Percentiles rank a stretch among this genome's conserved stretches.
phyloP scores from a whole-genome alignment of 2,888 invertebrate genomes.

The Orthosia cruda region DNA sequence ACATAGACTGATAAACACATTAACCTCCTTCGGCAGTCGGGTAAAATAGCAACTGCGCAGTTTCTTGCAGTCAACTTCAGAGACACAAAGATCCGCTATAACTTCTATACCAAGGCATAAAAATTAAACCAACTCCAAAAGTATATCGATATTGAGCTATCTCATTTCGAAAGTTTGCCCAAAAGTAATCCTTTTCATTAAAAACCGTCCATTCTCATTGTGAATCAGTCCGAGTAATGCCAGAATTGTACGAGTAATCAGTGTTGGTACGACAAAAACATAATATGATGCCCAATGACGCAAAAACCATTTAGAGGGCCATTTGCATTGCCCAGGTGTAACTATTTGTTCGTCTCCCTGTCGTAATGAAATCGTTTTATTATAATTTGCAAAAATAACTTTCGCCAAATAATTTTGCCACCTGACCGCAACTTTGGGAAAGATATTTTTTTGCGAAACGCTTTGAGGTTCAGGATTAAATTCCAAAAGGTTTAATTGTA shows the following conservation, averaged over 20 bases:
- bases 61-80: too few relatives aligned
- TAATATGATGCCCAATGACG: slow-evolving; percentile 51
- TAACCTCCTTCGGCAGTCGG: too few relatives aligned
- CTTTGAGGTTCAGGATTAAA: background rate
- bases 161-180: background rate
- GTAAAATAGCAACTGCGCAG: too few relatives aligned
- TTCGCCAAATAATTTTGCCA: background rate
- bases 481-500: background rate
- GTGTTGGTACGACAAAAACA: slow-evolving; percentile 23
- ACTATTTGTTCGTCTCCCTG: slow-evolving; percentile 32
- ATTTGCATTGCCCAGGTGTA: slow-evolving; percentile 60
- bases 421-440: slow-evolving; percentile 11
- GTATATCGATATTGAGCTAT: too few relatives aligned
- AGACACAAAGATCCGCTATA: too few relatives aligned
- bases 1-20: too few relatives aligned
- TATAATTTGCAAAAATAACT: slow-evolving; percentile 29
- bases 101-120: background rate
- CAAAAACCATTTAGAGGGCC: slow-evolving; percentile 52
- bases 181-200: background rate
- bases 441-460: background rate
- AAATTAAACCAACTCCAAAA: background rate
- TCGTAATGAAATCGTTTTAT: slow-evolving; percentile 48
- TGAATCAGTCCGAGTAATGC: slow-evolving; percentile 25
- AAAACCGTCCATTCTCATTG: background rate
- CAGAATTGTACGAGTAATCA: slow-evolving; percentile 36